These are phyloP conservation scores for Parus major DNA, from an alignment of 2,113 vertebrate genomes.

Conservation along the genomic window DNA sequence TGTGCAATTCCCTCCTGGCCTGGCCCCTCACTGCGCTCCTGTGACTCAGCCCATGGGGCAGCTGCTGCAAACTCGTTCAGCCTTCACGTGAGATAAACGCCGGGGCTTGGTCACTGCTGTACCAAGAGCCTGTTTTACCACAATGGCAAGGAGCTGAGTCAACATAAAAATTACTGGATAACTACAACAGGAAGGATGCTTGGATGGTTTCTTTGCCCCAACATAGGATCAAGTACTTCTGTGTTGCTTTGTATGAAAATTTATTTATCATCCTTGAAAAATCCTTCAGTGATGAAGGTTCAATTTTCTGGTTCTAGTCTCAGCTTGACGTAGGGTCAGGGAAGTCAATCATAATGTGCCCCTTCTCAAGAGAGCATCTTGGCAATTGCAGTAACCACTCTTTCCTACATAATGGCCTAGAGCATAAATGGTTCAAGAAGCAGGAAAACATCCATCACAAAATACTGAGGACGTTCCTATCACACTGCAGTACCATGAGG, in stretches of 20 bases:
- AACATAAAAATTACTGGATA: background rate
- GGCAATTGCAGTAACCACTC: background rate
- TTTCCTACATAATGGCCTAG: background rate
- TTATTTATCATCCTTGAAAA: background rate
- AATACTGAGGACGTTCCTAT: background rate
- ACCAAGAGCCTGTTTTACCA: background rate
- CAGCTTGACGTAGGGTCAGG: background rate
- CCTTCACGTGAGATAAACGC: background rate
- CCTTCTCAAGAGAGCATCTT: background rate
- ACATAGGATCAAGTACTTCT: background rate
- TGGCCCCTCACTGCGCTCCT: rapidly evolving
- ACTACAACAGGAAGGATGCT: background rate
- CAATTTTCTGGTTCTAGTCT: background rate
- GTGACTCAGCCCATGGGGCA: background rate
- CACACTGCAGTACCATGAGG: background rate
- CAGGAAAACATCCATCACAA: too few species aligned
- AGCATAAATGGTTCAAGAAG: background rate
- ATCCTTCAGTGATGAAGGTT: background rate
- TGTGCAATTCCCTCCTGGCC: background rate
- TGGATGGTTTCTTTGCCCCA: background rate
- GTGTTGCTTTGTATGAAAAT: background rate
- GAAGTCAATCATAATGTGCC: rapidly evolving
- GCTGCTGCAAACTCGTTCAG: background rate
- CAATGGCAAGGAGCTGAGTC: background rate
- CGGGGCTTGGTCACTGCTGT: background rate